Percentiles rank a stretch among this genome's conserved stretches.
Conservation (phyloP, 2,888 invertebrate species). For the Leptopterna dolabrata region DNA sequence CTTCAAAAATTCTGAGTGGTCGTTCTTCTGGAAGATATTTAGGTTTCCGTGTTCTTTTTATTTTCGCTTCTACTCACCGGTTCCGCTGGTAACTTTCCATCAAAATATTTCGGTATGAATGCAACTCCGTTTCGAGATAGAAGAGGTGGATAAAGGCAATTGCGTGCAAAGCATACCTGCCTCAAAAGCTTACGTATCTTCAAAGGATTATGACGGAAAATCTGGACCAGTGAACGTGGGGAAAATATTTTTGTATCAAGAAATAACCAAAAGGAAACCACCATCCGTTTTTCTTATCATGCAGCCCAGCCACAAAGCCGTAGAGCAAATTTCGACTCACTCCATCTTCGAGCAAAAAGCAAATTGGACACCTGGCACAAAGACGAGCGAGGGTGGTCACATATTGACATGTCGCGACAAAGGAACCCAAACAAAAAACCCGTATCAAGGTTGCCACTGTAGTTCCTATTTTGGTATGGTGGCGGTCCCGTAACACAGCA, state of each 20-base stretch:
- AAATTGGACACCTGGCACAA: neutral
- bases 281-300: neutral
- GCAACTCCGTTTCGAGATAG: neutral
- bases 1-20: too few species aligned
- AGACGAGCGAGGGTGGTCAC: neutral
- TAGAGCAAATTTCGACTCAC: neutral
- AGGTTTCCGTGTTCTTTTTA: neutral
- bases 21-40: too few species aligned
- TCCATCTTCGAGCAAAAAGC: neutral
- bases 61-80: neutral
- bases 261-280: neutral
- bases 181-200: neutral
- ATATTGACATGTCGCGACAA: slow-evolving; percentile 7
- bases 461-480: neutral
- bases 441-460: neutral
- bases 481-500: neutral
- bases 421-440: neutral
- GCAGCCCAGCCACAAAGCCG: neutral
- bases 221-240: neutral
- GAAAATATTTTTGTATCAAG: neutral
- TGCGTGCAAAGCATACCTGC: neutral
- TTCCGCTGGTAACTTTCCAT: neutral
- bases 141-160: neutral
- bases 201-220: neutral
- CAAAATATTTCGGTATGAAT: neutral